These are phyloP conservation scores for Liasis olivaceus DNA, from an alignment of 2,797 vertebrate species.

Conservation along the genomic window DNA sequence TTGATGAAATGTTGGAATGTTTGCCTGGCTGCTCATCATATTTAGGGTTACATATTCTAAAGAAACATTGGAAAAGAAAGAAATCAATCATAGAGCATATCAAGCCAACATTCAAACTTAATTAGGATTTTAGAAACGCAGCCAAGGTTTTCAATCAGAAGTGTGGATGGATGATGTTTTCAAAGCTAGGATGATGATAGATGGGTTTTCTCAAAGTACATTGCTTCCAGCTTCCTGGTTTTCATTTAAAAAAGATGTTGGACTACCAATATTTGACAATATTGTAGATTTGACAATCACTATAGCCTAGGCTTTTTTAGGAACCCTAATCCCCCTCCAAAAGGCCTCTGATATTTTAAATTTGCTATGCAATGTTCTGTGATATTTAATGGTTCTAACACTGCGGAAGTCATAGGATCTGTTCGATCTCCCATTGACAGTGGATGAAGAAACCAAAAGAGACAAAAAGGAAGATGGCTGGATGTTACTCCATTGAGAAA, in stretches of 20 bases:
- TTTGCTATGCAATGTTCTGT: background rate
- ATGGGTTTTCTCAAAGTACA: background rate
- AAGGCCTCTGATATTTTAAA: background rate
- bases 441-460: background rate
- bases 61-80: background rate
- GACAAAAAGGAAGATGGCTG: background rate
- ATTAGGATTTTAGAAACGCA: background rate
- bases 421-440: background rate
- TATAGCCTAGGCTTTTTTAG: too few species aligned
- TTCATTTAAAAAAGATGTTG: background rate
- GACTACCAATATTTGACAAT: background rate
- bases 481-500: background rate
- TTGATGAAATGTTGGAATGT: background rate
- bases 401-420: background rate
- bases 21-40: background rate
- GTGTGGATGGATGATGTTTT: background rate
- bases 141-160: background rate
- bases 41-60: background rate
- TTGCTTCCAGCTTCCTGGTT: background rate
- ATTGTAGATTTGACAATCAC: background rate
- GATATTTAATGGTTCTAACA: background rate
- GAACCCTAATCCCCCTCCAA: background rate
- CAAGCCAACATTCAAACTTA: background rate
- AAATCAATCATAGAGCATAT: background rate
- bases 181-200: background rate